Evolutionary conservation across 2,113 vertebrate species (phyloP).

Genomic region (Sylvia atricapilla): DNA sequence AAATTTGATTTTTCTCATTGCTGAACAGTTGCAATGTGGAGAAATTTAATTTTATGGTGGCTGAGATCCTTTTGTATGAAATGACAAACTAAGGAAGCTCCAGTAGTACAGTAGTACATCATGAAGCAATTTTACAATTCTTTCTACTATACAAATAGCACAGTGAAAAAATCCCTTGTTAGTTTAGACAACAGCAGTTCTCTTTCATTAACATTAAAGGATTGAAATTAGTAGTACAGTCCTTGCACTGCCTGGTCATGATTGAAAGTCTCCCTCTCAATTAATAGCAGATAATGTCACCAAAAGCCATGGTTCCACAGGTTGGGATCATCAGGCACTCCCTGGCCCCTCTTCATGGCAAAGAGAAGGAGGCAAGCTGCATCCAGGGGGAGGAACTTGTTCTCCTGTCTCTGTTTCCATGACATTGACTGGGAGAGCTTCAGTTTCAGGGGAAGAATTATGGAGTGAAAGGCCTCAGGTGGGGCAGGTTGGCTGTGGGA

Average conservation of each 20-base stretch:
- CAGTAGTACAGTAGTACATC: slow-evolving; percentile 27
- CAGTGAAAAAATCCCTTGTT: slow-evolving; percentile 29
- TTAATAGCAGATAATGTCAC: neutral
- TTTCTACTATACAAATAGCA: slow-evolving; percentile 28
- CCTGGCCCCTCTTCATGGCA: neutral
- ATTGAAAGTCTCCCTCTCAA: neutral
- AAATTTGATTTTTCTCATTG: slow-evolving; percentile 35
- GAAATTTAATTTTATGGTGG: slow-evolving; percentile 64
- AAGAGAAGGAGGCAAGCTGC: neutral
- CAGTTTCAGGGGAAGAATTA: neutral
- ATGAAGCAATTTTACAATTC: neutral
- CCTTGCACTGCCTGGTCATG: neutral
- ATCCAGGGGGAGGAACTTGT: neutral
- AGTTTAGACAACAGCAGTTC: neutral
- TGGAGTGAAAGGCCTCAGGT: neutral
- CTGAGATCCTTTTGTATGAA: slow-evolving; percentile 50
- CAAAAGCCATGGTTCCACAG: neutral
- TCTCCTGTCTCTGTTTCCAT: neutral
- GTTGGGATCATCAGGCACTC: neutral
- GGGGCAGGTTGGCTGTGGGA: neutral
- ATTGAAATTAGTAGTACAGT: neutral
- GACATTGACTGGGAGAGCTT: neutral
- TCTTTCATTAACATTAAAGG: slow-evolving; percentile 4
- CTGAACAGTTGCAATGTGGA: slow-evolving; percentile 42
- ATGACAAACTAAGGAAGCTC: slow-evolving; percentile 45